These are phyloP conservation scores for Alexandromys fortis DNA, from an alignment of 2,113 vertebrate species.

Conservation along the genomic window DNA sequence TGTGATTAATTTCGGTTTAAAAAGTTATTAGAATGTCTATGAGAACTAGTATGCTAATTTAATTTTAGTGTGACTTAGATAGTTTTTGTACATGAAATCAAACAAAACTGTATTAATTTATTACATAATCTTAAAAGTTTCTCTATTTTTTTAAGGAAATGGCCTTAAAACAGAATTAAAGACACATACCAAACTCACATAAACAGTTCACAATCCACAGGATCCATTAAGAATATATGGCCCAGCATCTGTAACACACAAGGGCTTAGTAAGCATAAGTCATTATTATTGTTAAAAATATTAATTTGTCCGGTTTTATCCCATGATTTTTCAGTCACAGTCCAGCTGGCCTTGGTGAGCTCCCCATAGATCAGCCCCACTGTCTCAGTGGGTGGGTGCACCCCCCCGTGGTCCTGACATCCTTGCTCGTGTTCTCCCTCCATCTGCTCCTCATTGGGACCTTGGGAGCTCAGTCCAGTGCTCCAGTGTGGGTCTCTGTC, in stretches of 20 bases:
- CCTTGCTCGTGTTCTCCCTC: too few relatives aligned
- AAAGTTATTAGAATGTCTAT: conserved; percentile 9
- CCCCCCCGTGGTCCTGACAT: too few relatives aligned
- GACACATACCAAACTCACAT: conserved; percentile 6
- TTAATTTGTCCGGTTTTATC: too few relatives aligned
- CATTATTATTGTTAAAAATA: neutral
- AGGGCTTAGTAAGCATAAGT: neutral
- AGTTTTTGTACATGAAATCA: neutral
- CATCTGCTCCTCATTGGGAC: too few relatives aligned
- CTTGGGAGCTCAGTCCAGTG: too few relatives aligned
- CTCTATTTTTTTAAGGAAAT: conserved; percentile 35
- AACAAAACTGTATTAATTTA: conserved; percentile 31
- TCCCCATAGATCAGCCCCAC: too few relatives aligned
- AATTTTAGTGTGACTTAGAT: conserved; percentile 28
- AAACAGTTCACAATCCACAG: conserved; percentile 31
- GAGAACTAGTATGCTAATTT: neutral
- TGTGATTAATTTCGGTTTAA: conserved; percentile 32
- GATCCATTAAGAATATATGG: conserved; percentile 37
- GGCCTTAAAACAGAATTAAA: conserved; percentile 51
- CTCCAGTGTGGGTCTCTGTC: too few relatives aligned
- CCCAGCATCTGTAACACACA: neutral
- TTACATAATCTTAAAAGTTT: conserved; percentile 41
- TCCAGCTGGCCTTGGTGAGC: too few relatives aligned
- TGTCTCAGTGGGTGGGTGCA: too few relatives aligned
- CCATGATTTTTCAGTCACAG: too few relatives aligned